Conservation (phyloP, 1,140 invertebrate species). For the Papilio dardanus region DNA sequence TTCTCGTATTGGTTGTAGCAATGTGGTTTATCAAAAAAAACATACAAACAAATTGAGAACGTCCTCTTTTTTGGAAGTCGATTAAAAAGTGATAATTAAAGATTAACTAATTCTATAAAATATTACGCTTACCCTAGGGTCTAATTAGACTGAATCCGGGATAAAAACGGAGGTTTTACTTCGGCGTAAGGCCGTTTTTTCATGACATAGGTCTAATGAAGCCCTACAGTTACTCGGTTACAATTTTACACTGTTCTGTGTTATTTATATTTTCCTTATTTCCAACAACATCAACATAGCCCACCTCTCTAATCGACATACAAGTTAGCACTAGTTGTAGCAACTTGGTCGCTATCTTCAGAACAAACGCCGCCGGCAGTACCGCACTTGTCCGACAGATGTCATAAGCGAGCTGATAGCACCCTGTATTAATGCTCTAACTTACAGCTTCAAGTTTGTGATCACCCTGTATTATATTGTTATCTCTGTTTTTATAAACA, state of each 20-base stretch:
- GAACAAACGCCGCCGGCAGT: background rate
- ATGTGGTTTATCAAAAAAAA: too few relatives aligned
- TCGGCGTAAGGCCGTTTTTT: too few relatives aligned
- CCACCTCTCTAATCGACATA: background rate
- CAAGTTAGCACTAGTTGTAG: background rate
- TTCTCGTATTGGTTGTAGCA: too few relatives aligned
- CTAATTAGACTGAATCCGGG: too few relatives aligned
- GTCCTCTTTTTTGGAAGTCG: too few relatives aligned
- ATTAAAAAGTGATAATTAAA: too few relatives aligned
- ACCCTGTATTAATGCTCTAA: conserved; percentile 1
- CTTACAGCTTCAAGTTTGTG: background rate
- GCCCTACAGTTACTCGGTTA: background rate
- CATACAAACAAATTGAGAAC: too few relatives aligned
- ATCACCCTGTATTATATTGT: background rate
- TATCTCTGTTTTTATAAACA: background rate
- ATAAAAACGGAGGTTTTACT: too few relatives aligned
- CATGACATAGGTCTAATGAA: too few relatives aligned
- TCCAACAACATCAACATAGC: background rate
- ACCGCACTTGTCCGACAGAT: background rate
- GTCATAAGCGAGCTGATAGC: background rate
- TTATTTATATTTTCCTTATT: background rate
- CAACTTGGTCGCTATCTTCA: background rate
- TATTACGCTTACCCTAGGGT: too few relatives aligned
- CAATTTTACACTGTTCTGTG: background rate
- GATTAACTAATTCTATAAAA: too few relatives aligned